Percentiles rank a stretch among this genome's conserved stretches.
Conservation (phyloP, 1,140 invertebrate species). For the Drosophila arizonae region DNA sequence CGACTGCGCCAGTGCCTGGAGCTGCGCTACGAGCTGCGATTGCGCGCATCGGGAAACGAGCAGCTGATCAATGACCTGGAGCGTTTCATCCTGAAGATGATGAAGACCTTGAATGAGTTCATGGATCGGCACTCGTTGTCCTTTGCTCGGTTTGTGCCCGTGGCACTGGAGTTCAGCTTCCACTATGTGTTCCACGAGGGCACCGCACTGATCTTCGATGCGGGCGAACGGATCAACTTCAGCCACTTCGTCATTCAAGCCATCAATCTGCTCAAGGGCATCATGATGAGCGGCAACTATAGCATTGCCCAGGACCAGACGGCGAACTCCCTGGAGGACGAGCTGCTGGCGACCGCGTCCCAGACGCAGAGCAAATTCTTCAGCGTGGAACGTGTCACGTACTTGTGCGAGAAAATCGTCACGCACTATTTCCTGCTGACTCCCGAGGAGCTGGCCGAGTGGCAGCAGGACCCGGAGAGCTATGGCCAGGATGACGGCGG, state of each 20-base stretch:
- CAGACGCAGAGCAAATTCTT: slow-evolving; percentile 87
- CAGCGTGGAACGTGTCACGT: slow-evolving; percentile 86
- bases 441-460: slow-evolving; percentile 91
- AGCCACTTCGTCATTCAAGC: slow-evolving; percentile 68
- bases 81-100: slow-evolving; percentile 91
- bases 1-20: slow-evolving; percentile 90
- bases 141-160: slow-evolving; percentile 90
- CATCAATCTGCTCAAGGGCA: slow-evolving; percentile 93
- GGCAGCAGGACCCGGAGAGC: slow-evolving; percentile 95
- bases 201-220: slow-evolving; percentile 84
- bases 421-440: slow-evolving; percentile 94
- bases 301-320: slow-evolving; percentile 48
- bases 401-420: slow-evolving; percentile 92
- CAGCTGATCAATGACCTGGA: slow-evolving; percentile 86
- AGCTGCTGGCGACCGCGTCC: slow-evolving; percentile 72
- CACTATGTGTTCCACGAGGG: slow-evolving; percentile 93
- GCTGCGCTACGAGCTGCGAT: slow-evolving; percentile 83
- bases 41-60: slow-evolving; percentile 35
- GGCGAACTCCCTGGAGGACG: slow-evolving; percentile 44
- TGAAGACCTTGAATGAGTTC: slow-evolving; percentile 90
- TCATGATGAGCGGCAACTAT: slow-evolving; percentile 87
- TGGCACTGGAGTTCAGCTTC: slow-evolving; percentile 91
- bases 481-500: slow-evolving; percentile 94
- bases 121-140: slow-evolving; percentile 90
- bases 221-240: slow-evolving; percentile 88